phyloP scores from a whole-genome alignment of 2,888 invertebrate genomes.

The Tenthredo distinguenda region DNA sequence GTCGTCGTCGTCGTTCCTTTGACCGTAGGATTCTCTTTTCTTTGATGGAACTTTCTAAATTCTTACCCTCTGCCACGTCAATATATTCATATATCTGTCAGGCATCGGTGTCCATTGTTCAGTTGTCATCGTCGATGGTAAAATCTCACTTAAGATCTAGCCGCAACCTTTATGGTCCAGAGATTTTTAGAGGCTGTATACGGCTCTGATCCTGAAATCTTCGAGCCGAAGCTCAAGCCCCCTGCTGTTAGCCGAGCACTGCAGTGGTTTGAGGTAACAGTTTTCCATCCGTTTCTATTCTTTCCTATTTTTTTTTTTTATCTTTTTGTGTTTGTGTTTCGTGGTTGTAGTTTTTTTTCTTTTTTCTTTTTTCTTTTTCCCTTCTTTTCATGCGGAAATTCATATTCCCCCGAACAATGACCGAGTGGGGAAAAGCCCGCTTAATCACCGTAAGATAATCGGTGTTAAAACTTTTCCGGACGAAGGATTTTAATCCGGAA shows the following conservation, averaged over 20 bases:
- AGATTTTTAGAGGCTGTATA: constrained; percentile 19
- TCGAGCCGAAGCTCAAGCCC: background rate
- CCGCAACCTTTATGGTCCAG: background rate
- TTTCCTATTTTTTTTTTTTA: background rate
- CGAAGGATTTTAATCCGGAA: background rate
- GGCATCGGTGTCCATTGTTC: constrained; percentile 6
- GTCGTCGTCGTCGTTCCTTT: background rate
- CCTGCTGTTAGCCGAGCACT: constrained; percentile 10
- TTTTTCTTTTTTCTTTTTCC: background rate
- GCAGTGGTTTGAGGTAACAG: constrained; percentile 1
- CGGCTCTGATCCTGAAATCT: background rate
- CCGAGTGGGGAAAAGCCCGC: background rate
- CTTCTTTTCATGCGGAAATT: background rate
- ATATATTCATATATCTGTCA: constrained; percentile 44
- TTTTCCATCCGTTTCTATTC: background rate
- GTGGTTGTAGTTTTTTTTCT: no score
- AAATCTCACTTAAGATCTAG: constrained; percentile 46
- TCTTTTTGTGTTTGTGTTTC: background rate
- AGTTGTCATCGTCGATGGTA: constrained; percentile 30
- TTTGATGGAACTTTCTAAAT: background rate
- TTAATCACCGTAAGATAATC: background rate
- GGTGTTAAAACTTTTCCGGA: background rate
- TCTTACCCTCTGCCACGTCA: background rate
- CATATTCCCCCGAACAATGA: background rate
- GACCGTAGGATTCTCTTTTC: background rate